Base-by-base conservation (phyloP, 1,140 invertebrate species). In the Penaeus vannamei region DNA sequence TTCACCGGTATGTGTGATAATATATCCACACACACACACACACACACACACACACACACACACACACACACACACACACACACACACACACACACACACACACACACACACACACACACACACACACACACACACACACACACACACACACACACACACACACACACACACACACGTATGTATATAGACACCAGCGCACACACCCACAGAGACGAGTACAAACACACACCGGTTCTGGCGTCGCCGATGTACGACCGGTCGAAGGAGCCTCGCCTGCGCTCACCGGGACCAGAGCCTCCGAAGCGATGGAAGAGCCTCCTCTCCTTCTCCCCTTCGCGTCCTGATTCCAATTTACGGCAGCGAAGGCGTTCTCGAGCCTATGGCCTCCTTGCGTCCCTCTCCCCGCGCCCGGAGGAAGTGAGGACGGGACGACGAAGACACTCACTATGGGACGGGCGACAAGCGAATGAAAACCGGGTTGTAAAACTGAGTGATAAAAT, bases 401-500 rank as follows among this genome's bases (percentile, higher is more conserved):
- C 61, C 64, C 29, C 26, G 23, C 14, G 26, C 22, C 26, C 14
- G 22, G 69, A 81, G 26, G 23, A 59, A 72, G 81, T 64, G 76
- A 66, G 36, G 81, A 77, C 8, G n/a, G 4, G 59, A 59, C 72
- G 26, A 29, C n/a, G 23, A 42, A 84, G 87, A 80, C 60, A 36
- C 82, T 89, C 61, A 53, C 87, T 26, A 32, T 61, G 60, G 82
- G 69, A 59, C 87, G 83, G 79, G 60, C 84, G 82, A 89, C 82
- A 64, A 53, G n/a, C 59, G 82, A 89, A 89, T 89, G 87, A 89
- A 89, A 84, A 84, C 87, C 61, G 61, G 82, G 60, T 64, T 89
- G 85, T 86, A 86, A 89, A 89, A 89, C 81, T n/a, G 82, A 89
- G 83, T 89, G 87, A 89, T 89, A 89, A 89, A 89, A 84, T 80